Evolutionary conservation across 53 echinoderm and acorn worm genomes (phyloP), one percentile per base, ranked within the genome.

Genomic region (Holothuria leucospilota): DNA sequence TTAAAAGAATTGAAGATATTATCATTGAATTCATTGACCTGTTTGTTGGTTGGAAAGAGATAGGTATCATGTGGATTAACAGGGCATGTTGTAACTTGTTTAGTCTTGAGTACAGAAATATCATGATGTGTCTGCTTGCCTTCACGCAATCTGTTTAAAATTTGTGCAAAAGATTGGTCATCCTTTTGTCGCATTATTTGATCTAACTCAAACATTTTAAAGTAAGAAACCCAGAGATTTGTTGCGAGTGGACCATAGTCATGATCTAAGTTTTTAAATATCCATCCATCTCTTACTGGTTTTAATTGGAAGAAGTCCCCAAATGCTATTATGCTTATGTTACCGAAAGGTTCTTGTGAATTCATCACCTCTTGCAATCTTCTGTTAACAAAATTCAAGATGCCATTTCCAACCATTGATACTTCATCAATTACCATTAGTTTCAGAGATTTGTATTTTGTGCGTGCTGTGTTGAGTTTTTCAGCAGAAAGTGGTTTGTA

Each of bases 161-260:
- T 65, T 23, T 93, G 58, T 74, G 93, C 93, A 90, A 86, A 93
- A 9, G 75, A 30, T 62, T 80, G 49, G 34, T 93, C 89, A 58
- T 90, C 90, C 59, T 71, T 86, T 82, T 90, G 93, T 28, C 93
- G 86, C 90, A 93, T 89, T 28, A 89, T 93, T 71, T 93, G 82
- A 63, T 86, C 82, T 28, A 93, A 74, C 63, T 93, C 90, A 86
- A 66, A 90, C 23, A 74, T 39, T 39, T 52, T 63, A 86, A 82
- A 89, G 69, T 93, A 49, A 28, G 81, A 82, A 46, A 69, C 82
- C 93, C 89, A 89, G 30, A 93, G 69, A 63, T 89, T 86, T 34
- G 84, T 74, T 63, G 86, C 87, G n/a, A 89, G 53, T 49, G 78
- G 62, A 10, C 63, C 81, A 86, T 90, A 86, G 39, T 39, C 75